Percentiles rank a stretch among this genome's conserved stretches.
Conservation (phyloP, 2,888 invertebrate species). For the Geophilus truncorum region DNA sequence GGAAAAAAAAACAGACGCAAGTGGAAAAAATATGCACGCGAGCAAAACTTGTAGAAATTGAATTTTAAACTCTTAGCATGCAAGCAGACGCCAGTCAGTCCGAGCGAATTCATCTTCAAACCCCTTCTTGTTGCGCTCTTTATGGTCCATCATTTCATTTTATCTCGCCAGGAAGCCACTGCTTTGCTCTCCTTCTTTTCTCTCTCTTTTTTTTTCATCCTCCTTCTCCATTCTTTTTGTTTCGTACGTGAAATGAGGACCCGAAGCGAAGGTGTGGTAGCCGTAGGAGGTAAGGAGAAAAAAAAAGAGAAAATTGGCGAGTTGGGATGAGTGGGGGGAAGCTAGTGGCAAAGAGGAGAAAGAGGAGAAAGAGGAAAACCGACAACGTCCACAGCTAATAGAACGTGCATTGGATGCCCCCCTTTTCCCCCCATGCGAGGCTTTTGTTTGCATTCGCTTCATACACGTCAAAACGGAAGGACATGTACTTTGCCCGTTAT, state of each 20-base stretch:
- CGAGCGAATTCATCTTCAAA: conserved; percentile 24
- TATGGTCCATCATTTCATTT: conserved; percentile 27
- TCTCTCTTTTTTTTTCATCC: not conserved
- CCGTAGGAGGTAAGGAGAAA: not conserved
- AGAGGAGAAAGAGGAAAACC: not conserved
- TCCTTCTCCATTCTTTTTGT: not conserved
- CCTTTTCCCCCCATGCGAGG: not conserved
- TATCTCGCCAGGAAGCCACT: conserved; percentile 25
- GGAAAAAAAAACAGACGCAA: conserved; percentile 6
- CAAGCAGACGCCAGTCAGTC: conserved; percentile 25
- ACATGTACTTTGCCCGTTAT: conserved; percentile 18
- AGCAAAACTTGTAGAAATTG: conserved; percentile 24
- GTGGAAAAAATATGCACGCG: conserved; percentile 17
- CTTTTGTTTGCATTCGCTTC: conserved; percentile 5
- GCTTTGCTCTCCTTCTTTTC: conserved; percentile 5
- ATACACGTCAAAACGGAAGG: conserved; percentile 7
- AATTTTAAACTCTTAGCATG: conserved; percentile 27
- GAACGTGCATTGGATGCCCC: not conserved
- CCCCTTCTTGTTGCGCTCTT: conserved; percentile 21
- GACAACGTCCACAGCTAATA: not conserved
- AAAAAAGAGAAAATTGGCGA: conserved; percentile 4
- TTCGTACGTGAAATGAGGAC: not conserved
- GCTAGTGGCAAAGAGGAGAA: too few species aligned
- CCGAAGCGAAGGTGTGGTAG: conserved; percentile 6
- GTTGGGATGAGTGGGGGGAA: too few species aligned